Percentiles rank a stretch among this genome's conserved stretches.
These are phyloP conservation scores for Eristalis tenax DNA, from an alignment of 2,888 invertebrate species.

Conservation along the genomic window DNA sequence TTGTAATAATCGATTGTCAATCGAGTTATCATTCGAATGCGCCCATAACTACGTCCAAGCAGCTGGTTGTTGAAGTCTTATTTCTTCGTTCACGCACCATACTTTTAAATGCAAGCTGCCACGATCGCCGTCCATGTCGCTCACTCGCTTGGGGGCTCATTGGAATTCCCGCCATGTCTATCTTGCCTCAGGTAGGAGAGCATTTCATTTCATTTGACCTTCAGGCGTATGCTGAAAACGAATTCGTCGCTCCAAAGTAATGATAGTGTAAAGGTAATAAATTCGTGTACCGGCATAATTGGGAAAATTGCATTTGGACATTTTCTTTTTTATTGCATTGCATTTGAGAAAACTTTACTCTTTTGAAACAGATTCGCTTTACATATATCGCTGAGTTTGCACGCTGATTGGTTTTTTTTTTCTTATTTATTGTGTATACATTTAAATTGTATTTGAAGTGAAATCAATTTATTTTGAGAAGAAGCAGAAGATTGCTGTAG, in stretches of 20 bases:
- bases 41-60: no score
- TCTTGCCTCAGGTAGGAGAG: not conserved
- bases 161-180: not conserved
- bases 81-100: not conserved
- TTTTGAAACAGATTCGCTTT: no score
- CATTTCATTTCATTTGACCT: not conserved
- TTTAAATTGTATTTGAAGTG: no score
- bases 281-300: constrained; percentile 4
- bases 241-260: not conserved
- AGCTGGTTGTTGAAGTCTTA: not conserved
- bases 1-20: no score
- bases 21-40: no score
- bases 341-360: no score
- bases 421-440: no score
- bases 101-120: constrained; percentile 3
- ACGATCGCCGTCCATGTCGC: not conserved
- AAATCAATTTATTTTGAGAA: no score
- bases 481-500: no score
- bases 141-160: not conserved
- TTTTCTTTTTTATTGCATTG: not conserved
- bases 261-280: constrained; percentile 1
- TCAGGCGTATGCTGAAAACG: not conserved
- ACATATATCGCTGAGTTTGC: no score
- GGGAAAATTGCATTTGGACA: not conserved
- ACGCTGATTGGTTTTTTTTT: no score